Base-by-base conservation (phyloP, 2,113 vertebrate species). In the Otocyon megalotis region DNA sequence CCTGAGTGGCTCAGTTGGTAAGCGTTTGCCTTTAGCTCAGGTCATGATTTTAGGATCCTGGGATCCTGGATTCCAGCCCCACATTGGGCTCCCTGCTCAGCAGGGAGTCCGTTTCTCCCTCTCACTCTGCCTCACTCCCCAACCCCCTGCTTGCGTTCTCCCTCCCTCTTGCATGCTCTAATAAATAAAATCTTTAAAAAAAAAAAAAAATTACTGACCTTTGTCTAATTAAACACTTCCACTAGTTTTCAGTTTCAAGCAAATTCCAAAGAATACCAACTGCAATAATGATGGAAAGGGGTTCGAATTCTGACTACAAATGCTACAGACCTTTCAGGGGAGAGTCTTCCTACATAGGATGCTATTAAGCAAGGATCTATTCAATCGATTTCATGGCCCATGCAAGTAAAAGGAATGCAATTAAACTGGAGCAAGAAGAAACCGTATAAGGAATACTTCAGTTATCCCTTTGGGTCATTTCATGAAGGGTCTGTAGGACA, bases 351-450 rank as follows among this genome's bases (percentile, higher is more conserved):
- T 43, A 30, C 3, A 17, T 5, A 71, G 10, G 9, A 43, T 79
- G 69, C 13, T 16, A 97, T 48, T 67, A 62, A 91, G 62, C 43
- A 89, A 92, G 28, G 79, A 72, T 65, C 77, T 79, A 65, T n/a
- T 72, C 56, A 84, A 32, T 1, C 19, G 26, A 32, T 16, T 30
- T 7, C 8, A 48, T n/a, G 62, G 16, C 69, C 58, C 35, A 77
- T 43, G 56, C n/a, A 82, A 87, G 74, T 48, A 30, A 54, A 62
- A 4, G 2, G 15, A 93, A 8, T 50, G 65, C 43, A 48, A 90
- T 53, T 0, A 77, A 32, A 37, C 32, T 15, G 43, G 17, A n/a
- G 32, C 0, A 24, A 63, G 16, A 54, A 84, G 37, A 90, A 5
- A 79, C 30, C 63, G 3, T 35, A 88, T 48, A 56, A 81, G 37